Evolutionary conservation across 2,797 vertebrate species (phyloP).

Genomic region (Sebastiscus tertius): DNA sequence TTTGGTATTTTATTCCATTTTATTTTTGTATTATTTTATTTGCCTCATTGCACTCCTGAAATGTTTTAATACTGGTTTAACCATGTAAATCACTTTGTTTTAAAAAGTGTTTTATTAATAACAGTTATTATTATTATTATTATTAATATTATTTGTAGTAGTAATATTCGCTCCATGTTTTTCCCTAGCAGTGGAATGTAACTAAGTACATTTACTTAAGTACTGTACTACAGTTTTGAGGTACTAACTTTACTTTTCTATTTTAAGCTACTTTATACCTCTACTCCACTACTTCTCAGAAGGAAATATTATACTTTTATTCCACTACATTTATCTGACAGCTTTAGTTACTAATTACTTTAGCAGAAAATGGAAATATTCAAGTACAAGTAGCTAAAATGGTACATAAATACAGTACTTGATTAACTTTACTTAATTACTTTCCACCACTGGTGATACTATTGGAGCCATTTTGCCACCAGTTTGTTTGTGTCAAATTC

Average conservation of each 20-base stretch:
- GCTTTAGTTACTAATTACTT: background rate
- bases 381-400: background rate
- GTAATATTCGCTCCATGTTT: background rate
- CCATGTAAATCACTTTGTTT: too few species aligned
- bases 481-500: background rate
- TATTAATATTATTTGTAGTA: background rate
- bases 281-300: background rate
- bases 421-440: too few species aligned
- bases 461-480: background rate
- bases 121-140: background rate
- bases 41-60: background rate
- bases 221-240: too few species aligned
- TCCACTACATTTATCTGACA: too few species aligned
- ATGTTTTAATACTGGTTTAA: too few species aligned
- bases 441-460: background rate
- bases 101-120: background rate
- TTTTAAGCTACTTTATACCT: background rate
- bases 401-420: too few species aligned
- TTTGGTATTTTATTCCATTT: background rate
- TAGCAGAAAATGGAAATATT: background rate
- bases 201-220: background rate
- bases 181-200: background rate
- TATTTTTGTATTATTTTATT: background rate
- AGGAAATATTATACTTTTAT: background rate
- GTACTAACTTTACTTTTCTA: too few species aligned